Percentiles rank a stretch among this genome's conserved stretches.
Conservation (phyloP, 1,140 invertebrate species). For the Trachelipus rathkii region DNA sequence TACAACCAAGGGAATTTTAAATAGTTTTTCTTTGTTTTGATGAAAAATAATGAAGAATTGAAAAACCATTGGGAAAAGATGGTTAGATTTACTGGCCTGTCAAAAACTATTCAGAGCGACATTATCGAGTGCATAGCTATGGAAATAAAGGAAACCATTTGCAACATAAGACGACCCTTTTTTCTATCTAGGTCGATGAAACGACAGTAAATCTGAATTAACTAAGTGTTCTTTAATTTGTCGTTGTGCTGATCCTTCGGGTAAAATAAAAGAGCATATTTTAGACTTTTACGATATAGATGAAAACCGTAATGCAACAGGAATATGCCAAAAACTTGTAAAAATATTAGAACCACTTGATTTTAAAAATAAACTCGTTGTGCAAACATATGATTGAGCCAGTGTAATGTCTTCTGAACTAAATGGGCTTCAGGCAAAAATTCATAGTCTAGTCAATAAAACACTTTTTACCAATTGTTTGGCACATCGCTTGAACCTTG, state of each 20-base stretch:
- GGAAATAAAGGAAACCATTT: constrained; percentile 20
- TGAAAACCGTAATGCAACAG: constrained; percentile 22
- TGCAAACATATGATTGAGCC: too few species aligned
- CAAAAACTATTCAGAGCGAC: constrained; percentile 39
- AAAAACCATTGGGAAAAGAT: constrained; percentile 27
- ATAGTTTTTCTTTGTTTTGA: constrained; percentile 10
- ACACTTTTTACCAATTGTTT: too few species aligned
- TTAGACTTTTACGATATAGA: constrained; percentile 29
- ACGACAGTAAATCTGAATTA: constrained; percentile 27
- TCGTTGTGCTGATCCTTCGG: constrained; percentile 18
- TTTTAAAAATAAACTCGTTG: too few species aligned
- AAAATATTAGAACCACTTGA: too few species aligned
- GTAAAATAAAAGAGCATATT: constrained; percentile 32
- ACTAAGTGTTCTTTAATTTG: constrained; percentile 30
- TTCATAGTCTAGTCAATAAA: too few species aligned
- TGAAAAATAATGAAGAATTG: constrained; percentile 17
- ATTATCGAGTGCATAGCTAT: constrained; percentile 32
- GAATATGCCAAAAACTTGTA: background rate
- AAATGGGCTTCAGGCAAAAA: too few species aligned
- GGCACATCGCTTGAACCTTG: too few species aligned
- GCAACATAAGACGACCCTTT: constrained; percentile 24
- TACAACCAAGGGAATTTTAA: constrained; percentile 24
- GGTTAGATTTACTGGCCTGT: background rate
- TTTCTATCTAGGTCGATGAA: constrained; percentile 32
- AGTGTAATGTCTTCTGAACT: too few species aligned